phyloP scores from a whole-genome alignment of 2,888 invertebrate species.

The Cerceris ruficornis region DNA sequence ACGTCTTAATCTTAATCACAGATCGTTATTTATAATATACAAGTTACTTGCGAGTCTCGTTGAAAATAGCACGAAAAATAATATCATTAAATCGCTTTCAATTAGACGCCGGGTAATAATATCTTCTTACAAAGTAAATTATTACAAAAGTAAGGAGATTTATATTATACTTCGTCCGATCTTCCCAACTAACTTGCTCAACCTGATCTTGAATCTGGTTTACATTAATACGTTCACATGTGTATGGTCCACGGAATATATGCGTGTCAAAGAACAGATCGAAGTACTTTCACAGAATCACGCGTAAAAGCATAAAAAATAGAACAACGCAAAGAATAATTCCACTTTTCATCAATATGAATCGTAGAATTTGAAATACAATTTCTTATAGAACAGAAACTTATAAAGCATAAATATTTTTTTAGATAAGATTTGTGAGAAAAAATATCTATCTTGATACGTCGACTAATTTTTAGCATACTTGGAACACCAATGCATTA shows the following conservation, averaged over 20 bases:
- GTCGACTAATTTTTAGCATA: no score
- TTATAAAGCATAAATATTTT: no score
- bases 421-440: no score
- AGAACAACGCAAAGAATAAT: neutral
- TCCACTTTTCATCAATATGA: neutral
- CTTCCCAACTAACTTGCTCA: slow-evolving; percentile 52
- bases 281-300: no score
- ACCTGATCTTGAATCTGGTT: slow-evolving; percentile 57
- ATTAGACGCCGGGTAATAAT: neutral
- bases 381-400: no score
- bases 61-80: neutral
- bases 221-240: slow-evolving; percentile 42
- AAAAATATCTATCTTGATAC: no score
- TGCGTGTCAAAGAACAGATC: neutral
- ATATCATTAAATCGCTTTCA: neutral
- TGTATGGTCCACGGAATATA: slow-evolving; percentile 15
- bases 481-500: no score
- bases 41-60: no score
- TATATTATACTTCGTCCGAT: slow-evolving; percentile 48
- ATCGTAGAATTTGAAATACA: no score
- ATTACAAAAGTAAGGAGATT: slow-evolving; percentile 39
- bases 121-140: neutral
- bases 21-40: no score
- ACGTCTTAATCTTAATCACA: no score
- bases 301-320: slow-evolving; percentile 19